phyloP scores from a whole-genome alignment of 2,113 vertebrate species.

The Catharus minimus region DNA sequence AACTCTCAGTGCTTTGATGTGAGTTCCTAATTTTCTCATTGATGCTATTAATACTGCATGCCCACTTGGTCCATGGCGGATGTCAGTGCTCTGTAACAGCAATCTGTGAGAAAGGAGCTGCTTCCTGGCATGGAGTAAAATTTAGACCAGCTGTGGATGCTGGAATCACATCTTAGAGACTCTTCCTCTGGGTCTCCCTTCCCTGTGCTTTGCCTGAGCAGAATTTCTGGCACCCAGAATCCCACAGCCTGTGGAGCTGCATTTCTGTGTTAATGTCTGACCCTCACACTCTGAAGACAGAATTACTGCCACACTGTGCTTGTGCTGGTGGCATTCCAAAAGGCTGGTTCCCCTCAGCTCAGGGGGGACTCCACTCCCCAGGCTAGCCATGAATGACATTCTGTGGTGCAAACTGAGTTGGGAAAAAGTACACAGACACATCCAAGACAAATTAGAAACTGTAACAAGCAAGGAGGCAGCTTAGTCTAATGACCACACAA shows the following conservation, averaged over 20 bases:
- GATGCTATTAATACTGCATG: constrained; percentile 44
- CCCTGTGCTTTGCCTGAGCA: not conserved
- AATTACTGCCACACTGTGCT: not conserved
- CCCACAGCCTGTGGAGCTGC: not conserved
- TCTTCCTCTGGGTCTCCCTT: not conserved
- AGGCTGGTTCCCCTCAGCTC: not conserved
- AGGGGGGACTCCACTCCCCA: not conserved
- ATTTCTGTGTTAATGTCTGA: not conserved
- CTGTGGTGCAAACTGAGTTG: not conserved
- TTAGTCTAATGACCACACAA: not conserved
- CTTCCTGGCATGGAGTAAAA: constrained; percentile 1
- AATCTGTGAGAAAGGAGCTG: constrained; percentile 24
- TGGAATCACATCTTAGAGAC: not conserved
- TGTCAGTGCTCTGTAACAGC: constrained; percentile 3
- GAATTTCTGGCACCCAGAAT: not conserved
- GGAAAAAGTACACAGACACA: not conserved
- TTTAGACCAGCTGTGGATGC: constrained; percentile 38
- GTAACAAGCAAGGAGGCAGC: not conserved
- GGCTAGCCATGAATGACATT: not conserved
- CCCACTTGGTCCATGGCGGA: not conserved
- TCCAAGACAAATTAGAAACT: not conserved
- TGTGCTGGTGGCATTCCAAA: not conserved
- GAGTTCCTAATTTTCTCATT: constrained; percentile 33
- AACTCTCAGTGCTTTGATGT: constrained; percentile 32
- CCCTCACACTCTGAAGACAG: not conserved